Base-by-base conservation (phyloP, 2,113 vertebrate species). In the Ibidorhyncha struthersii region DNA sequence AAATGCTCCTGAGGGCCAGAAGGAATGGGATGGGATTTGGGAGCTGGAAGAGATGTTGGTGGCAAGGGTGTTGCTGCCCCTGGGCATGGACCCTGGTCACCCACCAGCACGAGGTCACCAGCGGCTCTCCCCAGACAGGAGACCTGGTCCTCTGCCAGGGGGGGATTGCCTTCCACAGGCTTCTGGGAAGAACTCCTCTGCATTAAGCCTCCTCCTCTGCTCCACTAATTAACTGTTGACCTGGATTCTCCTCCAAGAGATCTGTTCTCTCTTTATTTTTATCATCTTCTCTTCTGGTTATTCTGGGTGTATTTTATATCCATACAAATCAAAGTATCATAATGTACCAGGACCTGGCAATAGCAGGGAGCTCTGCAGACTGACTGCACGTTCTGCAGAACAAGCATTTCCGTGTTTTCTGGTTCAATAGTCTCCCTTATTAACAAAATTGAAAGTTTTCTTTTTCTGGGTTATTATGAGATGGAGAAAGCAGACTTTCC, bases 221-320 rank as follows among this genome's bases (percentile, higher is more conserved):
- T 72, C 66, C 92, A 30, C 30, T 90, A 82, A 85, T 92, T 86
- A 90, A 49, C 36, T 59, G 7, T 43, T 82, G 90, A 50, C 27
- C 50, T 49, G 67, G 38, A 86, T 92, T 95, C 71, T 90, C 23
- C 30, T 63, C 40, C 71, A 62, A 61, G 45, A 86, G 32, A 23
- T 77, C 43, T 71, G 26, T 19, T 79, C 26, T 77, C 7, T 19
- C 25, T 86, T 72, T 62, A 56, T 58, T 58, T 81, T 70, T 72
- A 43, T 82, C 30, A 56, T 74, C 23, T 36, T 52, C 15, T 36
- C 21, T 63, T 87, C 16, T 72, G 43, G 7, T 59, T 63, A 12
- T 55, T 90, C 52, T 90, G 62, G 27, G 52, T 83, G 32, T 59
- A n/a, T 14, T 93, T 96, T 59, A 41, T 38, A 71, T n/a, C 32